A percentile compares a stretch with the other conserved stretches of the same genome.
phyloP scores from a whole-genome alignment of 2,797 vertebrate species.

The Coluber constrictor region DNA sequence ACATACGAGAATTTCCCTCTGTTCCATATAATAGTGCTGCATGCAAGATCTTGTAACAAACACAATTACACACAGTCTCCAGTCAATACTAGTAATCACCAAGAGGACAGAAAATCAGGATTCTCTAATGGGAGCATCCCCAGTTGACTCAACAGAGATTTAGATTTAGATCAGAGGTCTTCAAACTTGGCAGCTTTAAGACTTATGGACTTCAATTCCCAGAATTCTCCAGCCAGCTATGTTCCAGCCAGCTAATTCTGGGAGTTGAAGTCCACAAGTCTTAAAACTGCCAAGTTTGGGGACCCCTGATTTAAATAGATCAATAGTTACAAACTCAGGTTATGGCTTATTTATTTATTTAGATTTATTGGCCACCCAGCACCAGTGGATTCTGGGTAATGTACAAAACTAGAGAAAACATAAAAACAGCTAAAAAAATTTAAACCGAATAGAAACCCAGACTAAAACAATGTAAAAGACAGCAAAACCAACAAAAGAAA shows the following conservation, averaged over 20 bases:
- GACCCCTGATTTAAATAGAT: not conserved
- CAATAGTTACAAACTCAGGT: not conserved
- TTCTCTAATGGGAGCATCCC: not conserved
- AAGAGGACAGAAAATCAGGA: not conserved
- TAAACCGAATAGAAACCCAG: not conserved
- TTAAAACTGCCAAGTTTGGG: no score
- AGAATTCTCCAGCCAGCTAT: no score
- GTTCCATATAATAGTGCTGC: not conserved
- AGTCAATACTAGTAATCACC: not conserved
- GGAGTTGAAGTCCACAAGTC: no score
- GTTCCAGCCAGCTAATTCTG: no score
- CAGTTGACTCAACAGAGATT: no score
- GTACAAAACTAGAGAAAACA: not conserved
- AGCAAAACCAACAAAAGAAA: not conserved
- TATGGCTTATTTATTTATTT: not conserved
- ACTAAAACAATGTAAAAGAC: not conserved
- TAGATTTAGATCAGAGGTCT: not conserved
- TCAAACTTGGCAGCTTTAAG: no score
- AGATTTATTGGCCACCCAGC: not conserved
- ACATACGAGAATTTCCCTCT: not conserved
- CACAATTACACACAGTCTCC: not conserved
- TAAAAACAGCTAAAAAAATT: not conserved
- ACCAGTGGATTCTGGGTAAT: not conserved
- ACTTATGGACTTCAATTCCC: no score
- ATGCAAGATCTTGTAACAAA: not conserved